Conservation (phyloP, 37 sponge, comb jelly and placozoan species). For the Aphrocallistes beatrix region DNA sequence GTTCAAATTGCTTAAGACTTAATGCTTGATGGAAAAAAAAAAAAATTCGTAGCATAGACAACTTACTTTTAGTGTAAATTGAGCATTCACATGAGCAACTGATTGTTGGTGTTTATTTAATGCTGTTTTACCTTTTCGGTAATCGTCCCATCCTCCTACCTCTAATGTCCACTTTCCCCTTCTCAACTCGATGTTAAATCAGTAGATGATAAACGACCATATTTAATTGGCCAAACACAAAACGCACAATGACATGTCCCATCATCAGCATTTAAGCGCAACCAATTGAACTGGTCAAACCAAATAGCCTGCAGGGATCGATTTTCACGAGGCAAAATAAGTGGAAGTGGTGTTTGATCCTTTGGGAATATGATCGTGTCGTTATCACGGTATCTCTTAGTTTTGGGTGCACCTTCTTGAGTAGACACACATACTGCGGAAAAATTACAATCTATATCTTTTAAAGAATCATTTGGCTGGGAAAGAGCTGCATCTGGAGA, state of each 20-base stretch:
- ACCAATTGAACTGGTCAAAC: neutral
- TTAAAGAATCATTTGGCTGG: neutral
- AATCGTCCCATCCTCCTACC: neutral
- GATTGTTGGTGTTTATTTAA: slow-evolving; percentile 16
- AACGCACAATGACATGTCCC: too few relatives aligned
- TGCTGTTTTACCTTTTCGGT: neutral
- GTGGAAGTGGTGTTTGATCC: neutral
- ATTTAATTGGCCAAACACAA: slow-evolving; percentile 9
- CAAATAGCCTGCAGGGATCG: slow-evolving; percentile 3
- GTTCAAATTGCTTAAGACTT: too few relatives aligned
- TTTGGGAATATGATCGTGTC: neutral
- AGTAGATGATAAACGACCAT: slow-evolving; percentile 4
- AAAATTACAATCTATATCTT: neutral
- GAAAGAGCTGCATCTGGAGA: neutral
- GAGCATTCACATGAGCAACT: slow-evolving; percentile 15
- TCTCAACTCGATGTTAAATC: slow-evolving; percentile 15
- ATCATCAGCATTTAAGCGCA: too few relatives aligned
- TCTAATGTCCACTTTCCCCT: slow-evolving; percentile 10
- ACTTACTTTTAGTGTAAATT: slow-evolving; percentile 18
- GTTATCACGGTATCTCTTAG: neutral
- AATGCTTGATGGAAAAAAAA: too few relatives aligned
- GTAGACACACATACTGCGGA: neutral
- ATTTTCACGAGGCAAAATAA: neutral
- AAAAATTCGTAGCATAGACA: neutral
- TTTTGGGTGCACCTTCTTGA: neutral